These are phyloP conservation scores for Rhingia rostrata DNA, from an alignment of 2,888 invertebrate genomes.

Conservation along the genomic window DNA sequence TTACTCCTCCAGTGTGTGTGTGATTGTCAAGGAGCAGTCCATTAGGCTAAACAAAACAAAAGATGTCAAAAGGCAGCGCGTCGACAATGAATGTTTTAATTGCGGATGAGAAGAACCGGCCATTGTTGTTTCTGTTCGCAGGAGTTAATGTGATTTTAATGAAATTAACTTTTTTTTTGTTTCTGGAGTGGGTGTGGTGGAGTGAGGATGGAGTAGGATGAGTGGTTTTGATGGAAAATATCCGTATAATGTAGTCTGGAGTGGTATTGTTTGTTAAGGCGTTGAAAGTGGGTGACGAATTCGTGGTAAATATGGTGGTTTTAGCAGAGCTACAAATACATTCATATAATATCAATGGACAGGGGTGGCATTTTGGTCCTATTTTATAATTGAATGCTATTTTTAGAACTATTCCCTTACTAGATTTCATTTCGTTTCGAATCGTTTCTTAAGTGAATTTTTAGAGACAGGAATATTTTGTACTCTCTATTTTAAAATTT, in stretches of 20 bases:
- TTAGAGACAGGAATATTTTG: too few species aligned
- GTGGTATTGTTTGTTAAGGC: too few species aligned
- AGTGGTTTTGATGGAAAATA: not conserved
- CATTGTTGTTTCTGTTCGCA: constrained; percentile 20
- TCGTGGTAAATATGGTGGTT: too few species aligned
- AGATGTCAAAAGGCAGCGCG: constrained; percentile 26
- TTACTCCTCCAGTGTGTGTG: constrained; percentile 2
- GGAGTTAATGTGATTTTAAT: constrained; percentile 60
- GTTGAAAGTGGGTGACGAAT: too few species aligned
- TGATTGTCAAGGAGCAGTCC: constrained; percentile 43
- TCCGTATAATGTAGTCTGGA: not conserved
- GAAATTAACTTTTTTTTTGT: constrained; percentile 50
- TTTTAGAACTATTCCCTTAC: too few species aligned
- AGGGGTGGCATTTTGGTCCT: too few species aligned
- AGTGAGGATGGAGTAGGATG: constrained; percentile 4
- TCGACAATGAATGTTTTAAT: constrained; percentile 17
- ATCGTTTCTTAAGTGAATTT: too few species aligned
- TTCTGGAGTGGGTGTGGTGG: constrained; percentile 24
- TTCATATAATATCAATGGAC: too few species aligned
- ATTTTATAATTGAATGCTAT: too few species aligned
- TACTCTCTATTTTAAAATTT: too few species aligned
- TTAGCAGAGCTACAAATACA: too few species aligned
- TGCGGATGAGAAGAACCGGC: constrained; percentile 13
- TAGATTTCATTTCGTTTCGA: too few species aligned
- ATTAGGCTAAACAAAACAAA: constrained; percentile 55